Evolutionary conservation across 2,113 vertebrate species (phyloP).

Genomic region (Paraplagusia blochii): DNA sequence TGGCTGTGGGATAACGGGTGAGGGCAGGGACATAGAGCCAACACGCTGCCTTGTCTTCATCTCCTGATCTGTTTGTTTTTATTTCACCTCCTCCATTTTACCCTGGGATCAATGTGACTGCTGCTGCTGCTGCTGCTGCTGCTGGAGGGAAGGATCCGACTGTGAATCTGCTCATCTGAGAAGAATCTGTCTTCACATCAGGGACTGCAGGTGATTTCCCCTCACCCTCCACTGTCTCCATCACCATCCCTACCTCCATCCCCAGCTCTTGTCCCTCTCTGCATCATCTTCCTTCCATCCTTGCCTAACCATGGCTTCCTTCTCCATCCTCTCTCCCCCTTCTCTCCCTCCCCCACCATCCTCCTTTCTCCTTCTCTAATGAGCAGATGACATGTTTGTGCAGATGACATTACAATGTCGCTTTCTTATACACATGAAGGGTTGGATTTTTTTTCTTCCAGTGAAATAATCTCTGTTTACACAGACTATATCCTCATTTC

Average conservation of each 20-base stretch:
- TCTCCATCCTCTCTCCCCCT: conserved; percentile 54
- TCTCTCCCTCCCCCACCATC: conserved; percentile 15
- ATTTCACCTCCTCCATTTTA: not conserved
- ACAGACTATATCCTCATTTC: no score
- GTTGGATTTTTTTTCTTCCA: conserved; percentile 13
- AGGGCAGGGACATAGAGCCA: conserved; percentile 47
- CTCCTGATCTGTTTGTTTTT: conserved; percentile 1
- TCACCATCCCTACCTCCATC: not conserved
- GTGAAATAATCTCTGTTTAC: not conserved
- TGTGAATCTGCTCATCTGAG: conserved; percentile 47
- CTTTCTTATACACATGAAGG: no score
- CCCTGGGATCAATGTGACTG: conserved; percentile 61
- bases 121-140: conserved; percentile 36
- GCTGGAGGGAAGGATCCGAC: conserved; percentile 32
- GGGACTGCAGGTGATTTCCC: conserved; percentile 67
- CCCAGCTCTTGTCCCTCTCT: conserved; percentile 17
- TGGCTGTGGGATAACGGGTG: conserved; percentile 55
- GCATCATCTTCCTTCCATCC: conserved; percentile 44
- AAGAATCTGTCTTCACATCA: conserved; percentile 35
- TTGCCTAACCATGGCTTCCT: conserved; percentile 61
- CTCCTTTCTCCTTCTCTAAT: conserved; percentile 13
- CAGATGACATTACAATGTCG: conserved; percentile 42
- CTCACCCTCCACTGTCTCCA: not conserved
- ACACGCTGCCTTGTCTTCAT: conserved; percentile 40
- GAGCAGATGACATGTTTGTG: conserved; percentile 50